These are phyloP conservation scores for Acromyrmex charruanus DNA, from an alignment of 1,140 invertebrate genomes.

Conservation along the genomic window DNA sequence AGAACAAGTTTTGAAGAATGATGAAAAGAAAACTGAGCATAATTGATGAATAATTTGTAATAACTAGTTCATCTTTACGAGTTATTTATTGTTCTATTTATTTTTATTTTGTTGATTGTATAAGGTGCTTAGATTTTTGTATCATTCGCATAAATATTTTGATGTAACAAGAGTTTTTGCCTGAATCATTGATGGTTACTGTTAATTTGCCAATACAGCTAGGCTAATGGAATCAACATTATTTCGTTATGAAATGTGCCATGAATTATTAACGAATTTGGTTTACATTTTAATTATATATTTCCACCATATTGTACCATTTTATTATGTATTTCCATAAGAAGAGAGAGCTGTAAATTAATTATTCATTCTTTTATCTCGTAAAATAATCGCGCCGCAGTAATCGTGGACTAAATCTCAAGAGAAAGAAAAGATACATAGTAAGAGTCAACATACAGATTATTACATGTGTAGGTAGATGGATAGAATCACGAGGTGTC, in stretches of 20 bases:
- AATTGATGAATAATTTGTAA: background rate
- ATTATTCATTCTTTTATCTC: background rate
- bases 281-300: background rate
- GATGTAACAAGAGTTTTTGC: background rate
- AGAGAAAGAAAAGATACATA: background rate
- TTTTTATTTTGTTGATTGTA: background rate
- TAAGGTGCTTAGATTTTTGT: background rate
- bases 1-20: background rate
- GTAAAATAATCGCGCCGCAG: background rate
- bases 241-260: background rate
- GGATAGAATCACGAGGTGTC: background rate
- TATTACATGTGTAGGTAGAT: background rate
- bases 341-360: background rate
- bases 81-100: background rate
- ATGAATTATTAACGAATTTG: background rate
- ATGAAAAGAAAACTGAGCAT: background rate
- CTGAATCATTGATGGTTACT: background rate
- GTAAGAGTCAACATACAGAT: background rate
- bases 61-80: background rate
- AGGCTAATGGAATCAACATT: background rate
- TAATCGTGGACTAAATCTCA: background rate
- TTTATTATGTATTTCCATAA: background rate
- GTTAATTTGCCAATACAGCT: background rate
- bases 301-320: background rate
- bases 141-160: background rate